phyloP scores from a whole-genome alignment of 2,113 vertebrate species.

The Glaucomys volans region DNA sequence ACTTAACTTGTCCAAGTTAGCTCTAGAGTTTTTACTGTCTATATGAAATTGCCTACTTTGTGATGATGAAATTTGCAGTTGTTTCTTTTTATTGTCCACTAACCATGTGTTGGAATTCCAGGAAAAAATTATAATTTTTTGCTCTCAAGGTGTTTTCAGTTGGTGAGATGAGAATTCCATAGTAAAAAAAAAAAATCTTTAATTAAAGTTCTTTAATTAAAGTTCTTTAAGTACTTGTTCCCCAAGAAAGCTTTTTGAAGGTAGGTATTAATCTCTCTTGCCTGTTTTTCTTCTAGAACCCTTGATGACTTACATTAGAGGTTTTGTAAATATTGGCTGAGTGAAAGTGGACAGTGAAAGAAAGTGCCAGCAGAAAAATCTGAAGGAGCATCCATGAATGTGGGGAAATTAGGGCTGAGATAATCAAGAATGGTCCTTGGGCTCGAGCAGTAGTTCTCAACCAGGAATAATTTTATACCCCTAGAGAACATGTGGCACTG shows the following conservation, averaged over 20 bases:
- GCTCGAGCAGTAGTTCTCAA: neutral
- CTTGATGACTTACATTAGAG: neutral
- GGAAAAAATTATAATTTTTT: constrained; percentile 6
- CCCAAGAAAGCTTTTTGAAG: neutral
- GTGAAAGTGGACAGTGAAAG: neutral
- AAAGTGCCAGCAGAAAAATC: neutral
- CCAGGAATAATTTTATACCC: neutral
- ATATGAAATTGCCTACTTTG: neutral
- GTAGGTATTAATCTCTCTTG: neutral
- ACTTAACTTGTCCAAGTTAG: neutral
- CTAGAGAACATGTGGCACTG: neutral
- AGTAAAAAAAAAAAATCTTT: neutral
- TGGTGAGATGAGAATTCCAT: neutral
- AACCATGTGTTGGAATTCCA: neutral
- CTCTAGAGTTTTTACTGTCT: neutral
- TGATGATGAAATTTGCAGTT: neutral
- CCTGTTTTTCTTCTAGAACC: neutral
- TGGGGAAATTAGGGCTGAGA: neutral
- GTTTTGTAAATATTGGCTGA: constrained; percentile 8
- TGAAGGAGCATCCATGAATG: neutral
- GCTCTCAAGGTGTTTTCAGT: constrained; percentile 23
- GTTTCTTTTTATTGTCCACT: constrained; percentile 25
- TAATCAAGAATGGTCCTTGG: neutral
- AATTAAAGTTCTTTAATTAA: too few species aligned
- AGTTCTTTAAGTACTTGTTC: neutral